A percentile compares a stretch with the other conserved stretches of the same genome.
Evolutionary conservation across 2,113 vertebrate genomes (phyloP).

Genomic region (Saccopteryx leptura): DNA sequence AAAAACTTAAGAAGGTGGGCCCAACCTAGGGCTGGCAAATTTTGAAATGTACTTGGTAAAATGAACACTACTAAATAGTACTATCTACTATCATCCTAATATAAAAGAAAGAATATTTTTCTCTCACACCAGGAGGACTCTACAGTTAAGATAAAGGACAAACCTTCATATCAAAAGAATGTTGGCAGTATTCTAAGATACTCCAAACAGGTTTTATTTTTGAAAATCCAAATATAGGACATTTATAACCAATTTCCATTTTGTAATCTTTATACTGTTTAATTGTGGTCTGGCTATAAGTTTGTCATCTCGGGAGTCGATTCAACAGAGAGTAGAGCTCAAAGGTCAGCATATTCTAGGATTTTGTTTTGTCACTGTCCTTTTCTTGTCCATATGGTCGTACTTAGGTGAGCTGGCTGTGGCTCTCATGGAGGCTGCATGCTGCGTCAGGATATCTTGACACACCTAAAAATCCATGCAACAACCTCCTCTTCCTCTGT

Average conservation of each 20-base stretch:
- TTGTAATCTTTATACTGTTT: conserved; percentile 39
- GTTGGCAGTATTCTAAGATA: background rate
- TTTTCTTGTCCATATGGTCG: background rate
- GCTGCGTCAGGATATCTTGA: background rate
- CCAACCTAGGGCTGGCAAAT: background rate
- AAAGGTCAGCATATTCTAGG: background rate
- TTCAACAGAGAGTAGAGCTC: background rate
- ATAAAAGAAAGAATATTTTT: conserved; percentile 9
- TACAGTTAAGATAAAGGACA: conserved; percentile 34
- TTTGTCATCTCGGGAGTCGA: background rate
- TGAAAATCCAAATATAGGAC: conserved; percentile 41
- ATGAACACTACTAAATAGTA: background rate
- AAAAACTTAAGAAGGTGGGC: background rate
- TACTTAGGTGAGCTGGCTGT: background rate
- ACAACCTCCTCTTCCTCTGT: background rate
- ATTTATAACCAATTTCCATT: conserved; percentile 8
- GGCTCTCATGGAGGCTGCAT: background rate
- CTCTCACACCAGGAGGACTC: background rate
- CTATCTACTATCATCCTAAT: background rate
- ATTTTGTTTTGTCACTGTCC: background rate
- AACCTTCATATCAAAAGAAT: conserved; percentile 11
- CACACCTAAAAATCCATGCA: background rate
- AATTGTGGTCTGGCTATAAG: background rate
- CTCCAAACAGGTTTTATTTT: conserved; percentile 20
- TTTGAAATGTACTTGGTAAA: conserved; percentile 19